Evolutionary conservation across 2,113 vertebrate genomes (phyloP).

Genomic region (human): DNA sequence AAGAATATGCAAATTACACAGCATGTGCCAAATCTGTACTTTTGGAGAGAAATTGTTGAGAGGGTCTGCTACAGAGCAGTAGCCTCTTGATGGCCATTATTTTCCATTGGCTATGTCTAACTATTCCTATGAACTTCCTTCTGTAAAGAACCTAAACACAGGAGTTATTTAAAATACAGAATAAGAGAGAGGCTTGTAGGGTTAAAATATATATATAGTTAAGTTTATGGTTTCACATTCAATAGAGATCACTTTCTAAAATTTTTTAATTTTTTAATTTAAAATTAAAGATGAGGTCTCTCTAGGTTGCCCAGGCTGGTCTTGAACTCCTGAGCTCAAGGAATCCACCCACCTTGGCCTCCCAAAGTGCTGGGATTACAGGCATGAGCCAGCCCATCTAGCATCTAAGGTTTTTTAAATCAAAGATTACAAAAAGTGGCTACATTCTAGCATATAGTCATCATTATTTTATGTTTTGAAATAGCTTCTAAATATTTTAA

Average conservation of each 20-base stretch:
- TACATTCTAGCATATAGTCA: background rate
- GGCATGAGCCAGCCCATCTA: too few species aligned
- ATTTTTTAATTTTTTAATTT: background rate
- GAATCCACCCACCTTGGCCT: too few species aligned
- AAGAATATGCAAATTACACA: background rate
- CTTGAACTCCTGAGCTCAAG: too few species aligned
- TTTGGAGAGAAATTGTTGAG: background rate
- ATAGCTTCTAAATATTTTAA: background rate
- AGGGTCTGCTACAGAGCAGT: background rate
- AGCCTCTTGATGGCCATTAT: background rate
- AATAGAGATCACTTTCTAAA: background rate
- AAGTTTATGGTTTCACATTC: background rate
- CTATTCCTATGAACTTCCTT: background rate
- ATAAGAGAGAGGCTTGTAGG: background rate
- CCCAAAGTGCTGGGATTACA: too few species aligned
- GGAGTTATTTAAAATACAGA: constrained; percentile 9
- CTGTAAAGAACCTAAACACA: background rate
- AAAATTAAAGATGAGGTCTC: too few species aligned
- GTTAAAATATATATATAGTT: background rate
- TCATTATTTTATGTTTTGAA: background rate
- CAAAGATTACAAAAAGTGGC: background rate
- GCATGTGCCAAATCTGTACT: background rate
- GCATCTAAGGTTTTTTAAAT: background rate
- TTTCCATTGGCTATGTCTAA: background rate
- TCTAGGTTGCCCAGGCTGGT: too few species aligned